Evolutionary conservation across 2,113 vertebrate species (phyloP), one percentile per base, ranked within the genome.

Genomic region (Pelvicachromis taeniatus): DNA sequence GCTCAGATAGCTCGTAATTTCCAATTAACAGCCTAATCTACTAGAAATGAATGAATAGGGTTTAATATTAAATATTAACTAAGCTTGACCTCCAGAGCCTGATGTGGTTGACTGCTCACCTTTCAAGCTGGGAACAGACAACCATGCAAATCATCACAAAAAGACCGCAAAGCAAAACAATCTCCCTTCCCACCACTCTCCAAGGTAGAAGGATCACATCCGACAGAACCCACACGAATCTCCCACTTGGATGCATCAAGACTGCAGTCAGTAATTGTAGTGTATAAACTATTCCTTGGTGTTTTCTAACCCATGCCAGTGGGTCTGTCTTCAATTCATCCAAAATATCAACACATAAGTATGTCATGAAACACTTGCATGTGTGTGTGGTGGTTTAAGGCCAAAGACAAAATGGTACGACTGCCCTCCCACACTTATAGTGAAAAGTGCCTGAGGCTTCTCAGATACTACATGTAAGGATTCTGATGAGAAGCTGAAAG

Each of bases 121-220:
- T 89, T 92, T 91, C 16, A 85, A 38, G 80, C 42, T 77, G 21
- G 23, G 68, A 40, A 11, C 77, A 17, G 85, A 92, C 88, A 82
- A 89, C 91, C 85, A 94, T 91, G 88, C 88, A 86, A 92, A 56
- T 91, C 84, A 90, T 91, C 56, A 90, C 90, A 89, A 92, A 92
- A 80, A 81, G 54, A 5, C 82, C 80, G 78, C 87, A 92, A 84
- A 92, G 86, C 33, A 63, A 50, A 73, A 92, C 63, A 89, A 87
- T 81, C 63, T 82, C 73, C 79, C 84, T 55, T 42, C 54, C 78
- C 78, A 77, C 59, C 31, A 7, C 31, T 10, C 59, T 63, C 59
- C 35, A 63, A 16, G 63, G 82, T 83, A 61, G 87, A 68, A 87
- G 26, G 61, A 87, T 88, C 80, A 77, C 82, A 85, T 87, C 85